Percentiles rank a stretch among this genome's conserved stretches.
These are phyloP conservation scores for Eulithis prunata DNA, from an alignment of 2,888 invertebrate species.

Conservation along the genomic window DNA sequence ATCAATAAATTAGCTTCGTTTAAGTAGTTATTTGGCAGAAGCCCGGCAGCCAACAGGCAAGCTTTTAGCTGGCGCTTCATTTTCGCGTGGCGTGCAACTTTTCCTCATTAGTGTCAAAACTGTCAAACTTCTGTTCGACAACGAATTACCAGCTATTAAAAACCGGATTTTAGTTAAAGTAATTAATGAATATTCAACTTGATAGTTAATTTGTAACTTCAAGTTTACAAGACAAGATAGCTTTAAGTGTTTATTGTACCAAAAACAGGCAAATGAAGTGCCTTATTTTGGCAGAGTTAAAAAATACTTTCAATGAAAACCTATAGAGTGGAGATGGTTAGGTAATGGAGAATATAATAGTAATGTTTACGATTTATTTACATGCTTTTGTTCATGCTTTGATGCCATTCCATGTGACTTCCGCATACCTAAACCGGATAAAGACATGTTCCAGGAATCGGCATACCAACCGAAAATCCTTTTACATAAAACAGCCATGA, in stretches of 20 bases:
- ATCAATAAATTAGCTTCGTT: slow-evolving; percentile 18
- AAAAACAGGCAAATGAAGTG: neutral
- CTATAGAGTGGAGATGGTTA: too few relatives aligned
- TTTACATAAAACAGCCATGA: slow-evolving; percentile 73
- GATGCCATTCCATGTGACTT: slow-evolving; percentile 9
- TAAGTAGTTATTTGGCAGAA: slow-evolving; percentile 28
- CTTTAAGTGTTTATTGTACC: slow-evolving; percentile 1
- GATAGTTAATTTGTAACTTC: slow-evolving; percentile 26
- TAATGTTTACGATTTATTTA: slow-evolving; percentile 11
- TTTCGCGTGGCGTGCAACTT: slow-evolving; percentile 59
- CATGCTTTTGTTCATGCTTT: slow-evolving; percentile 7
- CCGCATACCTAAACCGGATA: slow-evolving; percentile 20
- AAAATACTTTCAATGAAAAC: neutral
- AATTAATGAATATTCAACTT: slow-evolving; percentile 38
- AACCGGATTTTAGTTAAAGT: slow-evolving; percentile 46
- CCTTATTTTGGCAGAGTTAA: too few relatives aligned
- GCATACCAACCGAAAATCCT: slow-evolving; percentile 47
- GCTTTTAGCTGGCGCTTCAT: slow-evolving; percentile 41
- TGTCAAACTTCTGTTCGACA: slow-evolving; percentile 49
- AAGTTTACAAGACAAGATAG: slow-evolving; percentile 11
- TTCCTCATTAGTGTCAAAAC: slow-evolving; percentile 63
- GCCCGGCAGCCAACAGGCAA: slow-evolving; percentile 35
- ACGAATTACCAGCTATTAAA: slow-evolving; percentile 57
- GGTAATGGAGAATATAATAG: neutral
- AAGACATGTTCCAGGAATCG: slow-evolving; percentile 30